These are phyloP conservation scores for Aphis gossypii DNA, from an alignment of 1,140 invertebrate species.

Conservation along the genomic window DNA sequence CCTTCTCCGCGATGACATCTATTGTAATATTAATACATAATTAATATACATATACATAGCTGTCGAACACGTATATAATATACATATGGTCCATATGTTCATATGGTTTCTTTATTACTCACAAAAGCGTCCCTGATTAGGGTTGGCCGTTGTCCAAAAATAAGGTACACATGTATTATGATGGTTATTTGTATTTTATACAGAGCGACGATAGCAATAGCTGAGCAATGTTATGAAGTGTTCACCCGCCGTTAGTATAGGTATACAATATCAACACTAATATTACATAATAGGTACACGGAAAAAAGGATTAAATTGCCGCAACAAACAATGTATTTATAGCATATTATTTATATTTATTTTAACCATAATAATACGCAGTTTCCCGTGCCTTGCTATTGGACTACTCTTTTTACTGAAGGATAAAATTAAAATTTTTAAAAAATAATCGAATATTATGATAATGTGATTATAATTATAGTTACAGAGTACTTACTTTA, in stretches of 20 bases:
- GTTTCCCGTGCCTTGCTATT: not conserved
- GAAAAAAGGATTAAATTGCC: not conserved
- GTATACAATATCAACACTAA: not conserved
- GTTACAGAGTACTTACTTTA: too few species aligned
- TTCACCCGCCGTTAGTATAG: not conserved
- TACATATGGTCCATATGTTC: not conserved
- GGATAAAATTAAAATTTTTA: not conserved
- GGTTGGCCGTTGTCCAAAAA: not conserved
- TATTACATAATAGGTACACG: not conserved
- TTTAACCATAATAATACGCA: not conserved
- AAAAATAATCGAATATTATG: not conserved
- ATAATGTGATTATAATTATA: too few species aligned
- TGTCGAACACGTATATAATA: not conserved
- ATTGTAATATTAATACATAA: not conserved
- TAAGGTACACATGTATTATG: not conserved
- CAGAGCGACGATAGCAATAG: not conserved
- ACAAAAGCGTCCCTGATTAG: slow-evolving; percentile 11
- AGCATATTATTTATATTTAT: not conserved
- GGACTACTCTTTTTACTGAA: not conserved
- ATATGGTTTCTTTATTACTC: not conserved
- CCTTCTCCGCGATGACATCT: not conserved
- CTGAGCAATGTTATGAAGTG: not conserved
- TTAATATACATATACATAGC: not conserved
- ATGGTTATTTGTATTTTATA: not conserved
- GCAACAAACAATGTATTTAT: not conserved